phyloP scores from a whole-genome alignment of 2,113 vertebrate genomes.

The Xiphias gladius region DNA sequence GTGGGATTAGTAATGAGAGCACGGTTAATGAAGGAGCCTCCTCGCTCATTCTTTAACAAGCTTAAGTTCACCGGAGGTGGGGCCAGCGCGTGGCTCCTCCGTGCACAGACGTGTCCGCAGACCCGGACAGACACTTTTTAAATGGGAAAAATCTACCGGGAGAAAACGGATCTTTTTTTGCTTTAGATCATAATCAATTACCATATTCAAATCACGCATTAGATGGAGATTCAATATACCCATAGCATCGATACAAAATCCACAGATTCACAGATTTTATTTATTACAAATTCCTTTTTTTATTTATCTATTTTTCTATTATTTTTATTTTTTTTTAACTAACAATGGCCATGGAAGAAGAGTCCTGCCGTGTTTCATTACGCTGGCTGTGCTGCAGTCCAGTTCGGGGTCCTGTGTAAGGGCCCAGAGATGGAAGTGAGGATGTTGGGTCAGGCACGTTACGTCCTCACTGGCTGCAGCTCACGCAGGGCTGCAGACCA shows the following conservation, averaged over 20 bases:
- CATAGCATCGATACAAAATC: neutral
- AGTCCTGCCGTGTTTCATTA: constrained; percentile 47
- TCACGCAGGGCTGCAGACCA: constrained; percentile 92
- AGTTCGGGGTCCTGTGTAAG: constrained; percentile 32
- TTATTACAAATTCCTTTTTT: constrained; percentile 72
- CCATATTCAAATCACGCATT: neutral
- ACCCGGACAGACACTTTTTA: neutral
- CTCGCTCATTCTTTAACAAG: constrained; percentile 61
- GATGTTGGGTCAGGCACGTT: constrained; percentile 73
- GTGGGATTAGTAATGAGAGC: constrained; percentile 61
- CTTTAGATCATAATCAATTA: neutral
- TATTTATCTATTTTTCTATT: neutral
- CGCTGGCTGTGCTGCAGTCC: constrained; percentile 41
- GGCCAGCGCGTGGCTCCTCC: constrained; percentile 24
- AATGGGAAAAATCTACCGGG: neutral
- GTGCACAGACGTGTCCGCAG: neutral
- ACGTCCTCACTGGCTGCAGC: constrained; percentile 85
- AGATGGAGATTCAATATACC: neutral
- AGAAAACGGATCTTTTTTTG: neutral
- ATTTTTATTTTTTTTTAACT: constrained; percentile 22
- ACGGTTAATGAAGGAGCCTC: constrained; percentile 47
- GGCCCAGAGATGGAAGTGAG: constrained; percentile 10
- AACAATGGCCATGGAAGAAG: constrained; percentile 71
- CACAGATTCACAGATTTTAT: constrained; percentile 53
- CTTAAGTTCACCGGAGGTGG: constrained; percentile 47